These are phyloP conservation scores for Pinctada fucata DNA, from an alignment of 2,888 invertebrate species.

Conservation along the genomic window DNA sequence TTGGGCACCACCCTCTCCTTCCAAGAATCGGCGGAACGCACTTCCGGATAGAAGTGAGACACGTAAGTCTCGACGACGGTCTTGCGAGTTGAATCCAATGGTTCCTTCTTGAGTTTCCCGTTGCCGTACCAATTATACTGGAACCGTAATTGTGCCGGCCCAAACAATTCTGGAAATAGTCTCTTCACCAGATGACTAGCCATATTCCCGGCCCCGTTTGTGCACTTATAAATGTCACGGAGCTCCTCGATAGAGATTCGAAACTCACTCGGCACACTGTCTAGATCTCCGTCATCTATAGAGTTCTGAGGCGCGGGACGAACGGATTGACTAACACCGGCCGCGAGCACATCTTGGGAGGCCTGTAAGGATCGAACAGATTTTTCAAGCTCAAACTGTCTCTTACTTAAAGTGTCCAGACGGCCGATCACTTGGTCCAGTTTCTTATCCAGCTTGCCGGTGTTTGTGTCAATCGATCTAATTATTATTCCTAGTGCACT, in stretches of 20 bases:
- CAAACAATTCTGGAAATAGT: not conserved
- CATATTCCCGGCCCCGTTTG: not conserved
- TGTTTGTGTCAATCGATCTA: not conserved
- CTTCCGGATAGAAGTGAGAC: not conserved
- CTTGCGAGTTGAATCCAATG: not conserved
- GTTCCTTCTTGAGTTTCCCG: slow-evolving; percentile 3
- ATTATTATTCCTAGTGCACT: not conserved
- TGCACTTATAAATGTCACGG: not conserved
- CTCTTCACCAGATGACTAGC: not conserved
- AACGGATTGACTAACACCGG: not conserved
- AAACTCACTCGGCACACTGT: not conserved
- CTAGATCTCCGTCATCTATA: not conserved
- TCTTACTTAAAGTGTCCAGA: not conserved
- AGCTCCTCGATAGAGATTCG: not conserved
- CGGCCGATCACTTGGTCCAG: not conserved
- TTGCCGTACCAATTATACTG: not conserved
- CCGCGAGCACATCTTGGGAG: not conserved
- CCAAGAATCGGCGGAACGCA: not conserved
- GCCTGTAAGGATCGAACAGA: not conserved
- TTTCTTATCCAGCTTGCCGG: not conserved
- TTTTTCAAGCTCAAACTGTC: not conserved
- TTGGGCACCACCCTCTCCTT: slow-evolving; percentile 4
- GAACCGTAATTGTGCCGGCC: not conserved
- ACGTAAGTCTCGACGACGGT: not conserved
- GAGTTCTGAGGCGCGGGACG: not conserved